Percentiles rank a stretch among this genome's conserved stretches.
phyloP scores from a whole-genome alignment of 2,888 invertebrate genomes.

The Tinea semifulvella region DNA sequence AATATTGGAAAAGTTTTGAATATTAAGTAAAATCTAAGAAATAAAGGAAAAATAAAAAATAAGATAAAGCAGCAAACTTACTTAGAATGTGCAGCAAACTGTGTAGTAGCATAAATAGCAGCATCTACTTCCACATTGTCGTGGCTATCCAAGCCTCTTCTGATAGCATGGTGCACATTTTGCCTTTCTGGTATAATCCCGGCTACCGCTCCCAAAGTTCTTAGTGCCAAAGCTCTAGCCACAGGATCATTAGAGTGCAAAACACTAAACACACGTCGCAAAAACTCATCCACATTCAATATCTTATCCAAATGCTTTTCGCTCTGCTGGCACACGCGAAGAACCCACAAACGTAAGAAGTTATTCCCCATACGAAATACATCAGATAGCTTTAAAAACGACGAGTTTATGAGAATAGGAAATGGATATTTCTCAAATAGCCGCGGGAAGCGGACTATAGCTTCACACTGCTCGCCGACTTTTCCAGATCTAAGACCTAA shows the following conservation, averaged over 20 bases:
- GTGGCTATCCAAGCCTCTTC: slow-evolving; percentile 91
- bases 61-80: too few relatives aligned
- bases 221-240: slow-evolving; percentile 88
- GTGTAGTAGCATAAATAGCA: slow-evolving; percentile 92
- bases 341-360: slow-evolving; percentile 89
- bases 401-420: slow-evolving; percentile 96
- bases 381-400: slow-evolving; percentile 92
- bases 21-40: too few relatives aligned
- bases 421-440: slow-evolving; percentile 98
- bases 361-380: slow-evolving; percentile 92
- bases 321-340: slow-evolving; percentile 94
- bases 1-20: too few relatives aligned
- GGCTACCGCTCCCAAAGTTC: slow-evolving; percentile 91
- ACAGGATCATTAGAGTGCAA: slow-evolving; percentile 97
- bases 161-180: slow-evolving; percentile 94
- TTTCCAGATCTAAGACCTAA: slow-evolving; percentile 88
- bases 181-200: slow-evolving; percentile 93
- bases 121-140: slow-evolving; percentile 96
- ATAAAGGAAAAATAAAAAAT: too few relatives aligned
- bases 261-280: slow-evolving; percentile 90
- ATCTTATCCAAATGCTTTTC: slow-evolving; percentile 96
- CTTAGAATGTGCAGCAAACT: slow-evolving; percentile 95
- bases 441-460: slow-evolving; percentile 93
- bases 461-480: slow-evolving; percentile 96
- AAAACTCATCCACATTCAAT: slow-evolving; percentile 89